Evolutionary conservation across 2,888 invertebrate genomes (phyloP).

Genomic region (Epinotia demarniana): DNA sequence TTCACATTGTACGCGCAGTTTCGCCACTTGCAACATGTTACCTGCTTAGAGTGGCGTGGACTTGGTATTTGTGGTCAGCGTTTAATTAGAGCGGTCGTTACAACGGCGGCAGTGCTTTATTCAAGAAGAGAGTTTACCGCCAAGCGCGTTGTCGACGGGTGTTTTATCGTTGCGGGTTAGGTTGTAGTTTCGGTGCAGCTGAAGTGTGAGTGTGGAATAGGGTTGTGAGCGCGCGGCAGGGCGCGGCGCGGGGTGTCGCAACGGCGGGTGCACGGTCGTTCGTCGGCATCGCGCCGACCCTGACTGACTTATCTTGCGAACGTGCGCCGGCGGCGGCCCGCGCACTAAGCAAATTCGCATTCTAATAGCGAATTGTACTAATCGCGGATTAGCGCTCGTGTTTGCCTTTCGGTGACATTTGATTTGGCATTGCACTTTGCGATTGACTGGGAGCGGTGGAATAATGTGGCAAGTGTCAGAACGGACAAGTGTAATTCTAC

Average conservation of each 20-base stretch:
- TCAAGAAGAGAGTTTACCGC: neutral
- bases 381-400: conserved; percentile 61
- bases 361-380: conserved; percentile 80
- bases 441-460: conserved; percentile 26
- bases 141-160: neutral
- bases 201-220: conserved; percentile 14
- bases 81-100: neutral
- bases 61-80: neutral
- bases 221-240: conserved; percentile 47
- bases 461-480: conserved; percentile 26
- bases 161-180: neutral
- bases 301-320: conserved; percentile 84
- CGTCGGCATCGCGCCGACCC: conserved; percentile 83
- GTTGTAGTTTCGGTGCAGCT: conserved; percentile 1
- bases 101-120: neutral
- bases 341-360: conserved; percentile 79
- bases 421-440: conserved; percentile 43
- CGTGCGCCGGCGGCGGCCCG: conserved; percentile 67
- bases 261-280: conserved; percentile 82
- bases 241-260: conserved; percentile 63
- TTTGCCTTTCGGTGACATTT: conserved; percentile 47
- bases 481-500: conserved; percentile 24
- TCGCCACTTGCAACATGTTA: neutral
- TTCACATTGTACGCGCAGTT: neutral
- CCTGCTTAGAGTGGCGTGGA: neutral